Conservation (phyloP, 2,888 invertebrate species). For the Gortyna flavago region DNA sequence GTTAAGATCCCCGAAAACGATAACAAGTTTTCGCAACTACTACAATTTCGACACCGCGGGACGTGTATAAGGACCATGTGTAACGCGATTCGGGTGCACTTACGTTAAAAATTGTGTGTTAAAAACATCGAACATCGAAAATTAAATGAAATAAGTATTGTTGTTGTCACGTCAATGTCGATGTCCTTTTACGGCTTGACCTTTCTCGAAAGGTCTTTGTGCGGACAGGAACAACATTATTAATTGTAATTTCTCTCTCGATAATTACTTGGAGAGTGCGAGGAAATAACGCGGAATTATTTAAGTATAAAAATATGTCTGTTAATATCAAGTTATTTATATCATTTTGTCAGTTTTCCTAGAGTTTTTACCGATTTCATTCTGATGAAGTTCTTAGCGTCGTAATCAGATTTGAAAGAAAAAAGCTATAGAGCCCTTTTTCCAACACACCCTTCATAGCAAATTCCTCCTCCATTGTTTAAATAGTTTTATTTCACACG, state of each 20-base stretch:
- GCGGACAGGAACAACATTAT: slow-evolving; percentile 57
- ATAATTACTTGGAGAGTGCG: slow-evolving; percentile 35
- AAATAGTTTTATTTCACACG: slow-evolving; percentile 49
- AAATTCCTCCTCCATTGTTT: slow-evolving; percentile 51
- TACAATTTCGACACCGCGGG: slow-evolving; percentile 37
- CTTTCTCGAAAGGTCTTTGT: slow-evolving; percentile 71
- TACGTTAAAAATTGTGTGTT: slow-evolving; percentile 62
- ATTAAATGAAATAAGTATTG: slow-evolving; percentile 64
- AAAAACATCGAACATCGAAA: slow-evolving; percentile 74
- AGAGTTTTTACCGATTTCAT: slow-evolving; percentile 41
- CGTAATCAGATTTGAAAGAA: slow-evolving; percentile 13
- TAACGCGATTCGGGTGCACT: slow-evolving; percentile 60
- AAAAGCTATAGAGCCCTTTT: slow-evolving; percentile 21
- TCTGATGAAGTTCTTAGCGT: slow-evolving; percentile 44
- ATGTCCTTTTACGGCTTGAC: slow-evolving; percentile 79
- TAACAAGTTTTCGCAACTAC: slow-evolving; percentile 44
- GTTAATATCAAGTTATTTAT: slow-evolving; percentile 17
- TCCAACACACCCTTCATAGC: slow-evolving; percentile 30
- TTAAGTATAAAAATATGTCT: slow-evolving; percentile 36
- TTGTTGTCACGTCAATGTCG: slow-evolving; percentile 73
- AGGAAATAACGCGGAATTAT: slow-evolving; percentile 33
- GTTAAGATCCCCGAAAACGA: slow-evolving; percentile 47
- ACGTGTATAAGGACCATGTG: slow-evolving; percentile 47
- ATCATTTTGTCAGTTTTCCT: slow-evolving; percentile 24
- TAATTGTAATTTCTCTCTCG: slow-evolving; percentile 42